Conservation (phyloP, 2,113 vertebrate species). For the Elaphurus davidianus region DNA sequence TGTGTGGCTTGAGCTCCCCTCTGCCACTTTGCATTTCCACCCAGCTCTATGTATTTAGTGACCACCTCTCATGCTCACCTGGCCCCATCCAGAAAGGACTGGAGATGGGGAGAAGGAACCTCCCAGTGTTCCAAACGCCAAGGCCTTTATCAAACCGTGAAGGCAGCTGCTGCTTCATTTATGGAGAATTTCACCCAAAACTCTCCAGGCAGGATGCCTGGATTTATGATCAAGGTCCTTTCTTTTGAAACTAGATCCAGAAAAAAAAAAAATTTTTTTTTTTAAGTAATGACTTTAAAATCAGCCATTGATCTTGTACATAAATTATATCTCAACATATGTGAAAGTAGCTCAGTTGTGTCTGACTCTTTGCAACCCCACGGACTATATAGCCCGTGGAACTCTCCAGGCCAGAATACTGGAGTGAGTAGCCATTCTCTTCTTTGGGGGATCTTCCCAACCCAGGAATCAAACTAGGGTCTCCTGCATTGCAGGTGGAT, state of each 20-base stretch:
- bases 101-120: not conserved
- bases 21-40: not conserved
- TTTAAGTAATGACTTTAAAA: not conserved
- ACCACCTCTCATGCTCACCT: not conserved
- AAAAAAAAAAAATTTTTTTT: not conserved
- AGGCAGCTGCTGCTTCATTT: not conserved
- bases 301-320: not conserved
- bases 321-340: not conserved
- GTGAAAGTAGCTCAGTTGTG: not conserved
- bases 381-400: not conserved
- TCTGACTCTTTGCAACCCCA: not conserved
- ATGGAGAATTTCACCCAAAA: not conserved
- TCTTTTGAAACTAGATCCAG: not conserved
- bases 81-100: not conserved
- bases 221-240: not conserved
- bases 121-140: fast-evolving
- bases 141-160: not conserved
- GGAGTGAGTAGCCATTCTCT: not conserved
- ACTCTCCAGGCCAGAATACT: not conserved
- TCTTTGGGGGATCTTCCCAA: not conserved
- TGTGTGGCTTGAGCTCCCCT: fast-evolving
- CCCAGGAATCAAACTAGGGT: not conserved
- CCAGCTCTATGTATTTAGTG: not conserved
- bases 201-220: no score
- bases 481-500: not conserved